Evolutionary conservation across 2,113 vertebrate species (phyloP).

Genomic region (Neofelis nebulosa): DNA sequence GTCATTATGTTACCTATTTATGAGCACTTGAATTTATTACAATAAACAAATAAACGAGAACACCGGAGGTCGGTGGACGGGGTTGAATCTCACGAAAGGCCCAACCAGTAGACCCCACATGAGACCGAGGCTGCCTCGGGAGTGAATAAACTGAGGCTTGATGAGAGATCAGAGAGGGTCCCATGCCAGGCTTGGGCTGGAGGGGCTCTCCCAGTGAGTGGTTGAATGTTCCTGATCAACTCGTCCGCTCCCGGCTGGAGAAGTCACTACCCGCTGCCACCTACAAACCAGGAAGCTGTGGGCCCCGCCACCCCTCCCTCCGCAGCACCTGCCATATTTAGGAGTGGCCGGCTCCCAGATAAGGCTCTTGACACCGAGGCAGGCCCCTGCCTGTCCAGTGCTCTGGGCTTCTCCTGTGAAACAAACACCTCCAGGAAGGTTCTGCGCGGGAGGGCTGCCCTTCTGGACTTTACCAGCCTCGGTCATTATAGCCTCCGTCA

Average conservation of each 20-base stretch:
- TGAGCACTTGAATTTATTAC: background rate
- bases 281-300: background rate
- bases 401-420: background rate
- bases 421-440: background rate
- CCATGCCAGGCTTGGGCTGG: background rate
- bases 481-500: background rate
- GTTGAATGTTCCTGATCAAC: background rate
- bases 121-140: accelerated
- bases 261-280: background rate
- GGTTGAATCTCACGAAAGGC: background rate
- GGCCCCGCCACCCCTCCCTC: background rate
- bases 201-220: background rate
- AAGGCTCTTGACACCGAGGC: background rate
- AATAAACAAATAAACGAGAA: background rate
- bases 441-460: background rate
- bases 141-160: background rate
- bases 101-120: background rate
- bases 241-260: background rate
- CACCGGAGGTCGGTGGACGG: background rate
- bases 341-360: background rate
- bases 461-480: background rate
- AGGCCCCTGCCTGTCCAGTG: background rate
- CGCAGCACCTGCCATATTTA: background rate
- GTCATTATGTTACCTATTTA: background rate
- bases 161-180: background rate